These are phyloP conservation scores for Colletes collaris DNA, from an alignment of 2,888 invertebrate genomes.

Conservation along the genomic window DNA sequence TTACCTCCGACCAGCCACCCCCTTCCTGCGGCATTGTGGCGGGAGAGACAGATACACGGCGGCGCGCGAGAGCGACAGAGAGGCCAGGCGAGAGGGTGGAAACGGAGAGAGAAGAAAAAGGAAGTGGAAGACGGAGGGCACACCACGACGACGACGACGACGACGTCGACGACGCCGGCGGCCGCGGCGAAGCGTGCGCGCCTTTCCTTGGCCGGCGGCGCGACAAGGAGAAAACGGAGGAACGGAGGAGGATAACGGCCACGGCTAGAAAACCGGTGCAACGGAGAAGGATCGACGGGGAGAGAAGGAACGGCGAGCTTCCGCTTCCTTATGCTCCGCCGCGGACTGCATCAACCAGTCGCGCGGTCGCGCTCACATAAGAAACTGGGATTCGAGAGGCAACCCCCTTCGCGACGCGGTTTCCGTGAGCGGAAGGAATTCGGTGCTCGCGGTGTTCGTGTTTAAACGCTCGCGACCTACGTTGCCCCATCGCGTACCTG, in stretches of 20 bases:
- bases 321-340: conserved; percentile 83
- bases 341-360: conserved; percentile 83
- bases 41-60: conserved; percentile 42
- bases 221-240: conserved; percentile 52
- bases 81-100: conserved; percentile 11
- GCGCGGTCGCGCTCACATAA: conserved; percentile 82
- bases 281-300: conserved; percentile 63
- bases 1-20: conserved; percentile 56
- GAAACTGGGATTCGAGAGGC: conserved; percentile 74
- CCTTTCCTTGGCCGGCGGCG: conserved; percentile 78
- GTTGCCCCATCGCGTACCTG: no score
- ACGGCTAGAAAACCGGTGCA: conserved; percentile 56
- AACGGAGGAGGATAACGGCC: conserved; percentile 28
- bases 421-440: conserved; percentile 56
- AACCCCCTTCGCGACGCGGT: conserved; percentile 65
- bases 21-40: conserved; percentile 36
- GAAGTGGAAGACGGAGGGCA: conserved; percentile 74
- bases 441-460: conserved; percentile 43
- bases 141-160: conserved; percentile 72
- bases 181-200: conserved; percentile 82
- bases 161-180: conserved; percentile 74
- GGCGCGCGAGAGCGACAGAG: conserved; percentile 32
- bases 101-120: conserved; percentile 64
- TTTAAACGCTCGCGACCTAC: no score
- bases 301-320: conserved; percentile 80